phyloP scores from a whole-genome alignment of 2,797 vertebrate genomes.

The Muraenolepis orangiensis region DNA sequence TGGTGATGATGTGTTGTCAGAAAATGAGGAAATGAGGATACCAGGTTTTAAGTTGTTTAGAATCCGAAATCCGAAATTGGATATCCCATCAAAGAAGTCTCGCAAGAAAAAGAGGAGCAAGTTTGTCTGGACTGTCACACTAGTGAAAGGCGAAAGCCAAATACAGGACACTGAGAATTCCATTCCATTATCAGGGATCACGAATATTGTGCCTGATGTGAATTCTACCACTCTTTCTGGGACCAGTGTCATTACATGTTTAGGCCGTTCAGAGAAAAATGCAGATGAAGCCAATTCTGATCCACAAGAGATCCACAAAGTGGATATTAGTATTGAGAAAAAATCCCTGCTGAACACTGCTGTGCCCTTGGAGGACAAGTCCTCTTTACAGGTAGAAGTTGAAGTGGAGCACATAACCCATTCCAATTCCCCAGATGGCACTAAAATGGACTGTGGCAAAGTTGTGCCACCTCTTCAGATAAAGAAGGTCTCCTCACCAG shows the following conservation, averaged over 20 bases:
- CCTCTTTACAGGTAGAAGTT: constrained; percentile 43
- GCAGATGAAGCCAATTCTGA: constrained; percentile 32
- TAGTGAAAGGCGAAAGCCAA: constrained; percentile 65
- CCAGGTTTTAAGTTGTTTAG: constrained; percentile 72
- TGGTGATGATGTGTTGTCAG: constrained; percentile 40
- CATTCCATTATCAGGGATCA: constrained; percentile 38
- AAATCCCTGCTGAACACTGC: constrained; percentile 31
- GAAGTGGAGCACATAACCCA: constrained; percentile 54
- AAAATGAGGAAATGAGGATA: constrained; percentile 57
- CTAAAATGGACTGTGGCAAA: constrained; percentile 57
- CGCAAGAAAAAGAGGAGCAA: constrained; percentile 75
- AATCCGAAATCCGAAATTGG: constrained; percentile 75
- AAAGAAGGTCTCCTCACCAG: constrained; percentile 76
- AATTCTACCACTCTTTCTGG: constrained; percentile 38
- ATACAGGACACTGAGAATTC: constrained; percentile 39
- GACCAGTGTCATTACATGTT: constrained; percentile 30
- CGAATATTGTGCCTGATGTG: constrained; percentile 35
- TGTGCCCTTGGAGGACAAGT: constrained; percentile 36
- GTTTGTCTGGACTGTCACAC: constrained; percentile 74
- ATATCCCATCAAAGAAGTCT: constrained; percentile 40
- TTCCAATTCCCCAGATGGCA: constrained; percentile 46
- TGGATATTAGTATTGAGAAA: constrained; percentile 30
- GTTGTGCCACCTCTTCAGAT: constrained; percentile 75
- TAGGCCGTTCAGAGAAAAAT: constrained; percentile 37
- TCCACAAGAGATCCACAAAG: constrained; percentile 27